Percentiles rank a stretch among this genome's conserved stretches.
Evolutionary conservation across 2,888 invertebrate species (phyloP).

Genomic region (Criorhina ranunculi): DNA sequence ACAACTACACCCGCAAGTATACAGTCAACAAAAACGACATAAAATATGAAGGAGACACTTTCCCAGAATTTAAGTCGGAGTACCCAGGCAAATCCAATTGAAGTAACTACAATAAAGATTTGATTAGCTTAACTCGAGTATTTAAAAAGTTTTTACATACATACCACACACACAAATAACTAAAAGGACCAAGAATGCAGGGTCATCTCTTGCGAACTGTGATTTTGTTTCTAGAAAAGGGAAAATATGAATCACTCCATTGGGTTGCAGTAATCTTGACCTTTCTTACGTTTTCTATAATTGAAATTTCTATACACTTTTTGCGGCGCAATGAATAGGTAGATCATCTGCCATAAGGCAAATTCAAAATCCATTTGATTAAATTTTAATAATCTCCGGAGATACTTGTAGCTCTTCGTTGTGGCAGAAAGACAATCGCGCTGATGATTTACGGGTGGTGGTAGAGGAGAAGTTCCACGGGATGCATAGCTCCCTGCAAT

Average conservation of each 20-base stretch:
- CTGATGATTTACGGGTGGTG: slow-evolving; percentile 89
- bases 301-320: slow-evolving; percentile 99
- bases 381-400: slow-evolving; percentile 93
- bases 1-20: slow-evolving; percentile 94
- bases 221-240: slow-evolving; percentile 94
- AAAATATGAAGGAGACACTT: slow-evolving; percentile 93
- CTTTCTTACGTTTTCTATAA: slow-evolving; percentile 95
- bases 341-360: slow-evolving; percentile 99
- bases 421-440: slow-evolving; percentile 92
- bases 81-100: slow-evolving; percentile 94
- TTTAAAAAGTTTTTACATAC: slow-evolving; percentile 36
- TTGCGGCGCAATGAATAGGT: slow-evolving; percentile 96
- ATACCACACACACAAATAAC: slow-evolving; percentile 92
- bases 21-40: slow-evolving; percentile 97
- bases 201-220: slow-evolving; percentile 99
- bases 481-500: slow-evolving; percentile 81
- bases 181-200: slow-evolving; percentile 97
- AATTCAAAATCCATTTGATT: slow-evolving; percentile 99
- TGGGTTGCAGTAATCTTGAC: background rate
- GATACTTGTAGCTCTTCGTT: slow-evolving; percentile 94
- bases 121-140: background rate
- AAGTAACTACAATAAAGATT: slow-evolving; percentile 89
- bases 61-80: slow-evolving; percentile 89
- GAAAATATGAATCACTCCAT: background rate
- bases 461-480: slow-evolving; percentile 88